phyloP scores from a whole-genome alignment of 2,797 vertebrate species.

The Halcyon badia region DNA sequence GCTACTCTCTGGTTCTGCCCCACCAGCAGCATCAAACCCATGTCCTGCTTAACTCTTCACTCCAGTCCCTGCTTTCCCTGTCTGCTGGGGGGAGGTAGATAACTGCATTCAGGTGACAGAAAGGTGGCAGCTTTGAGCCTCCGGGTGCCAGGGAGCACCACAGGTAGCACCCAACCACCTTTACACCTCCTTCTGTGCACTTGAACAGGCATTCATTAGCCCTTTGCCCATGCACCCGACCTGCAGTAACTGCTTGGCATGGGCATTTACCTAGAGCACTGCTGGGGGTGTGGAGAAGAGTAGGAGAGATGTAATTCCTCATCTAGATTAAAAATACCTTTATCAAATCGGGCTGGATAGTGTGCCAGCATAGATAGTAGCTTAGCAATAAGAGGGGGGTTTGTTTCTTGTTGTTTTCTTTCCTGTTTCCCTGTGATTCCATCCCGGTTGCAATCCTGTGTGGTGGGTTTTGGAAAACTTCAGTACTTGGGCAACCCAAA shows the following conservation, averaged over 20 bases:
- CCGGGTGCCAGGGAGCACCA: background rate
- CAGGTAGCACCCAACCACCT: background rate
- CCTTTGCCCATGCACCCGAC: accelerated
- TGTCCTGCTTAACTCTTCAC: background rate
- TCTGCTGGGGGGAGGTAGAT: background rate
- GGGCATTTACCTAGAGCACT: background rate
- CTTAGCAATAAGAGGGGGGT: background rate
- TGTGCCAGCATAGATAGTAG: background rate
- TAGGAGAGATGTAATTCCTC: background rate
- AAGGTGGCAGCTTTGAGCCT: background rate
- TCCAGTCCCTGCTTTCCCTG: background rate
- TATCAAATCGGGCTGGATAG: background rate
- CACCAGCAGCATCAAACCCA: background rate
- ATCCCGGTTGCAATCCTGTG: background rate
- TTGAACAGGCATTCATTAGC: accelerated
- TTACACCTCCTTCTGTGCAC: background rate
- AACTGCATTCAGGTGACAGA: background rate
- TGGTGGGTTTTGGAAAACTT: background rate
- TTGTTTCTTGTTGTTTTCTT: background rate
- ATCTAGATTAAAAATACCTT: background rate
- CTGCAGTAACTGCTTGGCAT: background rate
- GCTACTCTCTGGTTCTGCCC: background rate
- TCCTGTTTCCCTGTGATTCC: background rate
- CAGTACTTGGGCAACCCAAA: background rate
- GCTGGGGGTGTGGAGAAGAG: background rate